Evolutionary conservation across 1,140 invertebrate species (phyloP).

Genomic region (Caenorhabditis remanei): DNA sequence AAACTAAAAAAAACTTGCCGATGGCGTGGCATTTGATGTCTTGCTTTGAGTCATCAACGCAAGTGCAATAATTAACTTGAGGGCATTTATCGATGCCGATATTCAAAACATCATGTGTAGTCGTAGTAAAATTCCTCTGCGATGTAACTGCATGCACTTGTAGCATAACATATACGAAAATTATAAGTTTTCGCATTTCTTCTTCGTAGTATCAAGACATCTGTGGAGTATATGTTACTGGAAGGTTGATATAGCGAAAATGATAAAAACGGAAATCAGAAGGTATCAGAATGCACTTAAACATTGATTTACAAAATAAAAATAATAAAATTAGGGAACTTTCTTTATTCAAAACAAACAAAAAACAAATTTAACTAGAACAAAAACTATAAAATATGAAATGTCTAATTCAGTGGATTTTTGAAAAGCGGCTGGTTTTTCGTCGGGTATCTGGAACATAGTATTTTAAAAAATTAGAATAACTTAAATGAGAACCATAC

Average conservation of each 20-base stretch:
- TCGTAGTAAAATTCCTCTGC: background rate
- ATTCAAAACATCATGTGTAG: background rate
- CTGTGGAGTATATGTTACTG: background rate
- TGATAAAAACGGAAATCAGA: no score
- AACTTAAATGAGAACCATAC: conserved; percentile 59
- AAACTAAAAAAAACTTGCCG: background rate
- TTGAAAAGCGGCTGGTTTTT: conserved; percentile 42
- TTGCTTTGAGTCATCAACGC: background rate
- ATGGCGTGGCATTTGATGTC: conserved; percentile 7
- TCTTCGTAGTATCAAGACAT: conserved; percentile 25
- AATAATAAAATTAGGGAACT: background rate
- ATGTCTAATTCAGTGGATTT: conserved; percentile 5
- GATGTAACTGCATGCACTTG: background rate
- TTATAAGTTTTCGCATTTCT: conserved; percentile 16
- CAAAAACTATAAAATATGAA: conserved; percentile 4
- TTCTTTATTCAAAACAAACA: background rate
- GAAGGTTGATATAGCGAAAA: background rate
- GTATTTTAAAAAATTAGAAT: background rate
- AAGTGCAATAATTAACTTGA: conserved; percentile 1
- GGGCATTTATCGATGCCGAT: conserved; percentile 11
- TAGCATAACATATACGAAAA: background rate
- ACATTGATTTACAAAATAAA: background rate
- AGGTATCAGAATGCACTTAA: background rate
- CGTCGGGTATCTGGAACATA: conserved; percentile 43
- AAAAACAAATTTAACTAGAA: background rate